phyloP scores from a whole-genome alignment of 2,113 vertebrate genomes.

The Eupsittula cactorum region DNA sequence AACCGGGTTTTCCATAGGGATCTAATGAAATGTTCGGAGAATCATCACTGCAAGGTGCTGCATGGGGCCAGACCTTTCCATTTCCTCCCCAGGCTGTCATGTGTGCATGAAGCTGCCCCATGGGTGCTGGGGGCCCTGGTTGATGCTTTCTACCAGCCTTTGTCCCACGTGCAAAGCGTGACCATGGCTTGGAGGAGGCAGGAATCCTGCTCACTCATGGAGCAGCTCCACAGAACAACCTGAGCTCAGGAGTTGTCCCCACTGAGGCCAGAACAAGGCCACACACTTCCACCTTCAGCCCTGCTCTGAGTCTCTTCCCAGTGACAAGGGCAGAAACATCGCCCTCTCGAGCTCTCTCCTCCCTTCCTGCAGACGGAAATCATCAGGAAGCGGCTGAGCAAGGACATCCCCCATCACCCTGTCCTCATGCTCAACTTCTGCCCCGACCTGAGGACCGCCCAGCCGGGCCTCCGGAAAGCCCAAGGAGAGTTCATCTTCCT shows the following conservation, averaged over 20 bases:
- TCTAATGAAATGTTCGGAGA: not conserved
- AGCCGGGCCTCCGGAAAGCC: slow-evolving; percentile 81
- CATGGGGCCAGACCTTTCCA: not conserved
- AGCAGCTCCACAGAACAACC: not conserved
- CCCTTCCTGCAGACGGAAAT: slow-evolving; percentile 82
- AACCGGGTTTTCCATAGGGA: accelerated
- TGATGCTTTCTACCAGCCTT: not conserved
- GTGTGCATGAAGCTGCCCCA: not conserved
- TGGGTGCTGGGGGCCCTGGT: not conserved
- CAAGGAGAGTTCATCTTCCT: slow-evolving; percentile 96
- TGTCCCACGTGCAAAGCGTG: not conserved
- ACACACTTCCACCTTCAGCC: accelerated
- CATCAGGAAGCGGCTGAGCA: slow-evolving; percentile 90
- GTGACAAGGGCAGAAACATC: not conserved
- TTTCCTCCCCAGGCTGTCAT: not conserved
- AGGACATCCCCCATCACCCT: slow-evolving; percentile 92
- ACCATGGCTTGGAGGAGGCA: not conserved
- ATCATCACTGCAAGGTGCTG: not conserved
- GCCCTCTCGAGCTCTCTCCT: not conserved
- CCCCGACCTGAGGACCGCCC: slow-evolving; percentile 82
- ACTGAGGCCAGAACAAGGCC: not conserved
- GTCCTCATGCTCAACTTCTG: slow-evolving; percentile 97
- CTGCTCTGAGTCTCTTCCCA: accelerated
- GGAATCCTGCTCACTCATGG: not conserved
- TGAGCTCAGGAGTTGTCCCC: not conserved